phyloP scores from a whole-genome alignment of 2,888 invertebrate genomes.

The Labia minor region DNA sequence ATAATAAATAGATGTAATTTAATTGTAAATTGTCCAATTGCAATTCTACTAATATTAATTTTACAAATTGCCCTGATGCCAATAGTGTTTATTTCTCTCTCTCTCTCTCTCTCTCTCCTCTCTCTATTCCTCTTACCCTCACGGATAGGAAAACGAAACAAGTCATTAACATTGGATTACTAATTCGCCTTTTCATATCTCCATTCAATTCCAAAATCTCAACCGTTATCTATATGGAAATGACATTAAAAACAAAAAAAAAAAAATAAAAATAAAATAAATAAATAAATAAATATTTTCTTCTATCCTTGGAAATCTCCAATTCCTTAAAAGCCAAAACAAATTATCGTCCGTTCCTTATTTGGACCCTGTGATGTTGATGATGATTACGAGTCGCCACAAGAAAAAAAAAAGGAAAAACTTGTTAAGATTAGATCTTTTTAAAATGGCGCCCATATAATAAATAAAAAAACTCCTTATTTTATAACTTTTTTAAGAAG shows the following conservation, averaged over 20 bases:
- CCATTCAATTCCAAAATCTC: neutral
- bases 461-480: no score
- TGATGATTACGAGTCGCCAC: neutral
- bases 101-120: neutral
- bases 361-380: neutral
- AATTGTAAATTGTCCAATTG: slow-evolving; percentile 4
- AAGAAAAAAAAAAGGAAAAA: neutral
- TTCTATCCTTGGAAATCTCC: neutral
- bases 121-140: no score
- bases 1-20: slow-evolving; percentile 13
- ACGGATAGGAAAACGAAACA: slow-evolving; percentile 13
- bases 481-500: no score
- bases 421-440: slow-evolving; percentile 3
- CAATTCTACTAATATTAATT: neutral
- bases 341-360: neutral
- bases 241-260: no score
- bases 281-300: neutral
- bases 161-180: neutral
- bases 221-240: neutral
- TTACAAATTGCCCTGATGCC: slow-evolving; percentile 2
- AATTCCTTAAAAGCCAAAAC: slow-evolving; percentile 4
- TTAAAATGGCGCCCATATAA: neutral
- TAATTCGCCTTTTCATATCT: neutral
- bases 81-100: neutral
- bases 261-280: no score